Conservation (phyloP, 2,113 vertebrate species). For the Rhineura floridana region DNA sequence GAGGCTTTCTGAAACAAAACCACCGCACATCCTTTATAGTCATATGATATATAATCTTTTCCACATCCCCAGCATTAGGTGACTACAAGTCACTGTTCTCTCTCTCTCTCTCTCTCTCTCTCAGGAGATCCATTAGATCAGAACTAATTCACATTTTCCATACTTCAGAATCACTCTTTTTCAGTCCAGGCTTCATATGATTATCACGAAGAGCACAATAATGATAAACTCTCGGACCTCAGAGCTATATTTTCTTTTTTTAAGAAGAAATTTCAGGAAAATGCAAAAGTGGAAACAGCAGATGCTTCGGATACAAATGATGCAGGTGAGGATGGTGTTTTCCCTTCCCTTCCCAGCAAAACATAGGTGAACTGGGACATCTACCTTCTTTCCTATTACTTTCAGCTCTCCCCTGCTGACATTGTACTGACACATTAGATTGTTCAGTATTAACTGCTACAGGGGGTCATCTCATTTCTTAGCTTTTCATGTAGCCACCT, state of each 20-base stretch:
- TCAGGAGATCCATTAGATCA: background rate
- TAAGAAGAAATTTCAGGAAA: background rate
- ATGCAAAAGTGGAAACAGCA: background rate
- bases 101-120: background rate
- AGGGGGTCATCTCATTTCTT: conserved; percentile 23
- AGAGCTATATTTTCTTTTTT: background rate
- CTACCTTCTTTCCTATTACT: background rate
- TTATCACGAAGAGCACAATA: background rate
- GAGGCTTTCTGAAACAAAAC: background rate
- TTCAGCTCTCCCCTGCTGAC: background rate
- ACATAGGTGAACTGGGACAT: background rate
- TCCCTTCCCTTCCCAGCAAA: background rate
- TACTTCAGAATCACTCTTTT: conserved; percentile 2
- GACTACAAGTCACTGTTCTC: background rate
- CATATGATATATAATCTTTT: background rate
- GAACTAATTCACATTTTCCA: conserved; percentile 24
- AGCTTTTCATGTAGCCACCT: background rate
- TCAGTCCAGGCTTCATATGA: background rate
- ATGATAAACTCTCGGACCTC: background rate
- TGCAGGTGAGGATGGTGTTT: background rate
- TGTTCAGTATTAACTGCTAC: background rate
- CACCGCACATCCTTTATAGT: background rate
- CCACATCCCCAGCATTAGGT: background rate
- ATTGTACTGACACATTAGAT: background rate
- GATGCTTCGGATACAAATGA: background rate